phyloP scores from a whole-genome alignment of 2,797 vertebrate species.

The Cirrhinus mrigala region DNA sequence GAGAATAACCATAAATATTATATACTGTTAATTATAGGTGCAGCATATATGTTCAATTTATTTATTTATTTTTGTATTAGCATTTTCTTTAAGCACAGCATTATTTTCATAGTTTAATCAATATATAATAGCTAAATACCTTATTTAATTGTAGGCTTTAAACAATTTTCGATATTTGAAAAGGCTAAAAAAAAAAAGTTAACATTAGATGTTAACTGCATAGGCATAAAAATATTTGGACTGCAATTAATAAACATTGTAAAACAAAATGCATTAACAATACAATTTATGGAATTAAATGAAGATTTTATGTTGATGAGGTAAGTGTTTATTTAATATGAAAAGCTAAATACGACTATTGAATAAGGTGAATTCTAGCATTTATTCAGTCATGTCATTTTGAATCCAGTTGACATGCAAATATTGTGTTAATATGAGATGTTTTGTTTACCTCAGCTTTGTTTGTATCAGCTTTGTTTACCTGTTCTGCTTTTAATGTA shows the following conservation, averaged over 20 bases:
- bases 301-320: neutral
- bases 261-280: neutral
- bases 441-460: slow-evolving; percentile 5
- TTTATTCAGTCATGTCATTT: neutral
- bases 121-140: neutral
- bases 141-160: neutral
- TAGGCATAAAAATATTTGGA: neutral
- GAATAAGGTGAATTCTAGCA: neutral
- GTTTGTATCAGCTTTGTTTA: neutral
- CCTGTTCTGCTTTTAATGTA: neutral
- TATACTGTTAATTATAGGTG: too few relatives aligned
- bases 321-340: neutral
- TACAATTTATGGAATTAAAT: neutral
- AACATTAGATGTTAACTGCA: neutral
- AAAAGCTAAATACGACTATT: neutral
- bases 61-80: neutral
- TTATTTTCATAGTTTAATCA: neutral
- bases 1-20: too few relatives aligned
- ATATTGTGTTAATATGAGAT: neutral
- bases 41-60: too few relatives aligned
- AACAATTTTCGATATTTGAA: neutral
- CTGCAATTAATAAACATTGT: neutral
- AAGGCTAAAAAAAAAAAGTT: neutral
- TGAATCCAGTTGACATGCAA: neutral
- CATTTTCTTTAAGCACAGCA: neutral